Percentiles rank a stretch among this genome's conserved stretches.
Conservation (phyloP, 1,140 invertebrate species). For the Pseudomyrmex flavicornis region DNA sequence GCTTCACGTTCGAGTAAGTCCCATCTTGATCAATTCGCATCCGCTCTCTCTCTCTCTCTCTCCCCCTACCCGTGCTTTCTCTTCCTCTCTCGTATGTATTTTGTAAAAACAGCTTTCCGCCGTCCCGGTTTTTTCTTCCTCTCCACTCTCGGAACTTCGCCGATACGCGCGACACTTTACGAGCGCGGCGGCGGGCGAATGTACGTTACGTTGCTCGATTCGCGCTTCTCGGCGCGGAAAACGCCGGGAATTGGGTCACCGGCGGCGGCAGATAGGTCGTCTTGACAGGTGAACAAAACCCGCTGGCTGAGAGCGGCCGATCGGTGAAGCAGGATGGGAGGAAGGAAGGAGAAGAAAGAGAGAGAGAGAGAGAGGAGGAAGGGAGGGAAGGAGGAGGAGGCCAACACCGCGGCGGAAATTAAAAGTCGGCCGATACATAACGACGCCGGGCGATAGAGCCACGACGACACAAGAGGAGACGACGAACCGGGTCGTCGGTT, state of each 20-base stretch:
- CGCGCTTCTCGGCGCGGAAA: slow-evolving; percentile 16
- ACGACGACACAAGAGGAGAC: too few relatives aligned
- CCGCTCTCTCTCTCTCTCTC: too few relatives aligned
- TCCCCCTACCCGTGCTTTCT: too few relatives aligned
- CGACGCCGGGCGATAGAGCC: background rate
- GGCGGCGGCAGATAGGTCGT: slow-evolving; percentile 72
- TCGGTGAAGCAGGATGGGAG: background rate
- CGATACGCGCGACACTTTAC: background rate
- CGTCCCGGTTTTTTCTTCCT: too few relatives aligned
- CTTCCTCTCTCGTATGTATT: too few relatives aligned
- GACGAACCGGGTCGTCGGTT: background rate
- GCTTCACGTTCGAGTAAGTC: background rate
- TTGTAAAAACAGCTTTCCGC: too few relatives aligned
- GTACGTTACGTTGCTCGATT: slow-evolving; percentile 16
- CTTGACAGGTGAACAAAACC: slow-evolving; percentile 77
- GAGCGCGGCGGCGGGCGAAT: background rate
- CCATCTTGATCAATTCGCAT: too few relatives aligned
- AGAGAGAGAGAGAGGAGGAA: background rate
- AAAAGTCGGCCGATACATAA: slow-evolving; percentile 15
- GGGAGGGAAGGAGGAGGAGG: too few relatives aligned
- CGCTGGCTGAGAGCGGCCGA: slow-evolving; percentile 1
- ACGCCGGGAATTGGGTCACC: slow-evolving; percentile 76
- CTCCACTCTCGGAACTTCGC: background rate
- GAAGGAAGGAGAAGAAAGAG: background rate
- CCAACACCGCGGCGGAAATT: slow-evolving; percentile 24